These are phyloP conservation scores for Oceanites oceanicus DNA, from an alignment of 2,113 vertebrate genomes.

Conservation along the genomic window DNA sequence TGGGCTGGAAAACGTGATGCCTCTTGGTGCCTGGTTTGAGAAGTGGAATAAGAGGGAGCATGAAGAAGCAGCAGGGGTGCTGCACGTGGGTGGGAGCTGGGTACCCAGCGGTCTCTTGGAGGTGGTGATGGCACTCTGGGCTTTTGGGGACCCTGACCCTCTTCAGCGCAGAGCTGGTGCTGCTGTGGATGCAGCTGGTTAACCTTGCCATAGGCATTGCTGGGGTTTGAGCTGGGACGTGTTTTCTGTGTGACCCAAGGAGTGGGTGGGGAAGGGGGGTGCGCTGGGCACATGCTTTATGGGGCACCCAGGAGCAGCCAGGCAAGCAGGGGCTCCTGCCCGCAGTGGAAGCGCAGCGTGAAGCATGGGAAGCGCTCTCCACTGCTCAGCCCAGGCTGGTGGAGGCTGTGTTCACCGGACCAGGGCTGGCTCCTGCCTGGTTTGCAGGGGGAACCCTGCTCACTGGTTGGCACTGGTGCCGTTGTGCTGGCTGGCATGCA, in stretches of 20 bases:
- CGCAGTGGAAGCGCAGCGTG: not conserved
- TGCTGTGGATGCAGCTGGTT: not conserved
- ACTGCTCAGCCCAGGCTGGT: not conserved
- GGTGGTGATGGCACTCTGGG: not conserved
- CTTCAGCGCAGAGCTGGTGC: not conserved
- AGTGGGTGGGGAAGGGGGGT: not conserved
- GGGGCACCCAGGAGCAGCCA: not conserved
- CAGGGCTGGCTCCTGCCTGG: not conserved
- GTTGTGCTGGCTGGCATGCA: not conserved
- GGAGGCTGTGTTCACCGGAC: not conserved
- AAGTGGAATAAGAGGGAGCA: rapidly evolving
- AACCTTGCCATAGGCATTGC: not conserved
- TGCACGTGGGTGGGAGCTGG: rapidly evolving
- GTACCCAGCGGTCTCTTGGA: not conserved
- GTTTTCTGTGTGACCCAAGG: not conserved
- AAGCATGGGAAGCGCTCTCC: not conserved
- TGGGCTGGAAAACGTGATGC: rapidly evolving
- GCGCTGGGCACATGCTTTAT: not conserved
- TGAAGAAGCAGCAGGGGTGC: not conserved
- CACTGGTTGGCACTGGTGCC: not conserved
- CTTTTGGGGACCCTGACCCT: not conserved
- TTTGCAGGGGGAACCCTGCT: not conserved
- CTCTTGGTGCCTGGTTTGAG: not conserved
- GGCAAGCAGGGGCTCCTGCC: not conserved
- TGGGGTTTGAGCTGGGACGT: not conserved